Base-by-base conservation (phyloP, 2,888 invertebrate species). In the Ceraclea dissimilis region DNA sequence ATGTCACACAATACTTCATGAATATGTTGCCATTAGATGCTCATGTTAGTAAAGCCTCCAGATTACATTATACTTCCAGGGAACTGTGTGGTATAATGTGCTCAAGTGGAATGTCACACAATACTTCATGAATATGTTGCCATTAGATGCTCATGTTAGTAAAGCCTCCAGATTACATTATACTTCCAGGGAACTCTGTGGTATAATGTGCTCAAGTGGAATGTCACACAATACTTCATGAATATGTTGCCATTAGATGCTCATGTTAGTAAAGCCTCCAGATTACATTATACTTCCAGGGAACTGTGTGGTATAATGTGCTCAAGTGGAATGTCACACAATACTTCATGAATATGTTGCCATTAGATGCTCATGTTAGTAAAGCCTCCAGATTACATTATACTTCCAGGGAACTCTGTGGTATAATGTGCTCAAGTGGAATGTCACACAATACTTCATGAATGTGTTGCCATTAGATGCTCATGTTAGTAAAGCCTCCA, bases 1-100 rank as follows among this genome's bases (percentile, higher is more conserved):
- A 85, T 62, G 86, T 86, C 1, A 88, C 90, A 0, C 6, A 50
- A 16, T 73, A 84, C 50, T 89, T 93, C 65, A 82, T 92, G 73
- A 91, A 92, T 65, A 75, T 83, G 68, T 67, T 92, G 8, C 81
- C 83, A 2, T 86, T 89, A 65, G 88, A 90, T 67, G 92, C 84
- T 1, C 85, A 88, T 76, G 89, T 88, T 70, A 74, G 34, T n/a
- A 4, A 26, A n/a, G n/a, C n/a, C n/a, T n/a, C n/a, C n/a, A n/a
- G n/a, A n/a, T n/a, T n/a, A n/a, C n/a, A n/a, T n/a, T n/a, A n/a
- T n/a, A 39, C 63, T 86, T 80, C 69, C 84, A 85, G 65, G 86
- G 86, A 0, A 85, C 85, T 0, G 66, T 79, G 1, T 80, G 79
- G 76, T 80, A 79, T 66, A 73, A 72, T 43, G 59, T 74, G 6